A percentile compares a stretch with the other conserved stretches of the same genome.
These are phyloP conservation scores for Cryptocephalus primarius DNA, from an alignment of 2,888 invertebrate genomes.

Conservation along the genomic window DNA sequence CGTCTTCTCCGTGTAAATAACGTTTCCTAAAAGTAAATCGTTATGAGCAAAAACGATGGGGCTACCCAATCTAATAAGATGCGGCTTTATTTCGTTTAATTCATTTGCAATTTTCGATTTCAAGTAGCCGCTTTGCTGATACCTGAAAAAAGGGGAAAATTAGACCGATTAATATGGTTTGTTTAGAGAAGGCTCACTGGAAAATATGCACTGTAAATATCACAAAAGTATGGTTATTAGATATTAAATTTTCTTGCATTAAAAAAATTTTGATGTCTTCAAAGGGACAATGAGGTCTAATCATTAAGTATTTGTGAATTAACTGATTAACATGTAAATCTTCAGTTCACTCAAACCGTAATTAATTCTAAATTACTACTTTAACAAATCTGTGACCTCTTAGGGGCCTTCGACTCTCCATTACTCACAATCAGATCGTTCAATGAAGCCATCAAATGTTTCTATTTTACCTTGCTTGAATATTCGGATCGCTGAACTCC, in stretches of 20 bases:
- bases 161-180: slow-evolving; percentile 7
- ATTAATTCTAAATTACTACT: too few relatives aligned
- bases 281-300: too few relatives aligned
- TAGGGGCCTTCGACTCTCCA: too few relatives aligned
- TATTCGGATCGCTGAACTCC: slow-evolving; percentile 36
- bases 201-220: background rate
- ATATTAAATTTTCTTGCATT: background rate
- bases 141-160: slow-evolving; percentile 1
- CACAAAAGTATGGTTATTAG: background rate
- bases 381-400: too few relatives aligned
- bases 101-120: slow-evolving; percentile 56
- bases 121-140: background rate
- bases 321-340: too few relatives aligned
- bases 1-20: slow-evolving; percentile 66
- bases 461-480: too few relatives aligned
- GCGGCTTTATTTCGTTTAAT: slow-evolving; percentile 50
- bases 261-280: too few relatives aligned
- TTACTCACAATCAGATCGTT: too few relatives aligned
- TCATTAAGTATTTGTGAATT: too few relatives aligned
- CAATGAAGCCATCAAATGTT: too few relatives aligned
- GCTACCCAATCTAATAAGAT: slow-evolving; percentile 32
- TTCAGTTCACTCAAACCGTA: too few relatives aligned
- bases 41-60: slow-evolving; percentile 94
- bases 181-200: background rate
- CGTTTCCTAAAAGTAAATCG: slow-evolving; percentile 90